Evolutionary conservation across 37 sponge, comb jelly and placozoan species (phyloP).

Genomic region (Oopsacas minuta): DNA sequence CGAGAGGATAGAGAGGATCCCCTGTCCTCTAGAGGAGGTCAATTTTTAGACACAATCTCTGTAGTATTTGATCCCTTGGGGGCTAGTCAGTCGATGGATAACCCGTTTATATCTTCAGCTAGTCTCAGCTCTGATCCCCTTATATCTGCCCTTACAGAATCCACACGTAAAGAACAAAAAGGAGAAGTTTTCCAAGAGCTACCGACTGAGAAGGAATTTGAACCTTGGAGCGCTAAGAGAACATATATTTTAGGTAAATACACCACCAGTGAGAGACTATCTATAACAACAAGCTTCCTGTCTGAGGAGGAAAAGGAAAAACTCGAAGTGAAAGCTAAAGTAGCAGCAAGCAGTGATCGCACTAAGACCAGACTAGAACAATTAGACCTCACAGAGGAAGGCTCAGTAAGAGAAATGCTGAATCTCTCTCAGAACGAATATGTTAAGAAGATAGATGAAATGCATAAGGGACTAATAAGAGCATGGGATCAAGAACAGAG

Average conservation of each 20-base stretch:
- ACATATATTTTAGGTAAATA: constrained; percentile 66
- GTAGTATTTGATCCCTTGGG: not conserved
- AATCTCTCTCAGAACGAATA: constrained; percentile 90
- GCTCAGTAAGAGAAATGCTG: constrained; percentile 68
- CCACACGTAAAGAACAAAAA: not conserved
- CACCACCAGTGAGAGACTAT: constrained; percentile 73
- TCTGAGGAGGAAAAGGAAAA: constrained; percentile 62
- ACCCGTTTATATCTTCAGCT: not conserved
- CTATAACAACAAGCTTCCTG: constrained; percentile 82
- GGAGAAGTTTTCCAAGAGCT: not conserved
- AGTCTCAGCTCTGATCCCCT: not conserved
- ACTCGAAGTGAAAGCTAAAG: constrained; percentile 79
- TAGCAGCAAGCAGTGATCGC: constrained; percentile 56
- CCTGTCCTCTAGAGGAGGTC: not conserved
- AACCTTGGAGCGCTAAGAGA: constrained; percentile 74
- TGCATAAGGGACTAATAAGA: constrained; percentile 43
- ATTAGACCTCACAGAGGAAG: constrained; percentile 90
- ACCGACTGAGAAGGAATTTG: constrained; percentile 27
- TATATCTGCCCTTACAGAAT: not conserved
- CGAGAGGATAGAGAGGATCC: not conserved
- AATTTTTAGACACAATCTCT: not conserved
- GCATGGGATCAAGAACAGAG: constrained; percentile 92
- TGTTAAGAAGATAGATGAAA: constrained; percentile 79
- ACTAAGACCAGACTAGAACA: constrained; percentile 82
- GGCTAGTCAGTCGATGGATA: not conserved